Percentiles rank a stretch among this genome's conserved stretches.
These are phyloP conservation scores for Zoanthus solanderi DNA, from an alignment of 92 coral and sea anemone species.

Conservation along the genomic window DNA sequence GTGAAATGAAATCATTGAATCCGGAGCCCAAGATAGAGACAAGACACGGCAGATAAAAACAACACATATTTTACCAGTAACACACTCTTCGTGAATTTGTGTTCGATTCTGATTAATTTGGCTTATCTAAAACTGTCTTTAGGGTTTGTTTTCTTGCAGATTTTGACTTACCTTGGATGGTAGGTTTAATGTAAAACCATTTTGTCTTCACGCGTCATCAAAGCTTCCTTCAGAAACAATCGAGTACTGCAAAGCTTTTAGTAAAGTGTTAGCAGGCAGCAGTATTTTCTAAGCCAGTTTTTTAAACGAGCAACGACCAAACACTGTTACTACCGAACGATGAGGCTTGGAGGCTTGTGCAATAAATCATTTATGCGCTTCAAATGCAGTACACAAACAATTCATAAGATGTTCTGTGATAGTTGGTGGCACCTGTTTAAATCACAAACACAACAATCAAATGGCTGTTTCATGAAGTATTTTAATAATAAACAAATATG, in stretches of 20 bases:
- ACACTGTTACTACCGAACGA: neutral
- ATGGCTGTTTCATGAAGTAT: slow-evolving; percentile 4
- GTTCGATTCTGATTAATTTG: neutral
- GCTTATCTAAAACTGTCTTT: neutral
- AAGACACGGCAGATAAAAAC: too few relatives aligned
- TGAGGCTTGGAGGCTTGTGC: slow-evolving; percentile 27
- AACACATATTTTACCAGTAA: too few relatives aligned
- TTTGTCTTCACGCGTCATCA: neutral
- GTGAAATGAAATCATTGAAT: too few relatives aligned
- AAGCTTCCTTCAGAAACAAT: neutral
- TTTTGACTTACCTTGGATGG: neutral
- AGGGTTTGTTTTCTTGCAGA: neutral
- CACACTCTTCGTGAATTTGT: neutral
- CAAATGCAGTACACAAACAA: slow-evolving; percentile 17
- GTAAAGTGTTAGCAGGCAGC: neutral
- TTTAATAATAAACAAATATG: neutral
- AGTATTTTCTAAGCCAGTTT: neutral
- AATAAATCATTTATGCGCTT: slow-evolving; percentile 25
- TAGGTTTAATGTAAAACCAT: neutral
- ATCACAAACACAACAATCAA: slow-evolving; percentile 25
- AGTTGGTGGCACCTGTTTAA: slow-evolving; percentile 5
- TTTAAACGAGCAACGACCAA: slow-evolving; percentile 6
- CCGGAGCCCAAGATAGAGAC: too few relatives aligned
- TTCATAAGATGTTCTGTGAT: neutral
- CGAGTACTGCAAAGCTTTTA: neutral